phyloP scores from a whole-genome alignment of 1,140 invertebrate genomes.

The Nylanderia fulva region DNA sequence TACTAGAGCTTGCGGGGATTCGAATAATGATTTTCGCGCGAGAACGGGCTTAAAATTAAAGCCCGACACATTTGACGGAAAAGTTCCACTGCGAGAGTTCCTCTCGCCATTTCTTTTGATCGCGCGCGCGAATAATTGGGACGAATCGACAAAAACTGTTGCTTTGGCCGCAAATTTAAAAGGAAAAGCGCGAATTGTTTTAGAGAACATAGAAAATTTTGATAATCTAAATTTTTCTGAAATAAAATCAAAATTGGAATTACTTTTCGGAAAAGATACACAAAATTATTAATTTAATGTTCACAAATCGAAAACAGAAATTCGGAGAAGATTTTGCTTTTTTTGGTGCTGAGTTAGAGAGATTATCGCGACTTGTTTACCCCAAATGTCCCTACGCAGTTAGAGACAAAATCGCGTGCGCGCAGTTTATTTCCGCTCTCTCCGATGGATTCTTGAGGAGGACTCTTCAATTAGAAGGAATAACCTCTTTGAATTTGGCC shows the following conservation, averaged over 20 bases:
- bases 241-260: neutral
- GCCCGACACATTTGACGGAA: neutral
- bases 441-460: no score
- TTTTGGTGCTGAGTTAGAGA: neutral
- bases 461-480: no score
- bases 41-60: neutral
- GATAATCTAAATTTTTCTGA: neutral
- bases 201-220: neutral
- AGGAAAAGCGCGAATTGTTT: neutral
- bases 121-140: constrained; percentile 2
- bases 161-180: neutral
- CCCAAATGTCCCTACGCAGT: neutral
- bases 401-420: neutral
- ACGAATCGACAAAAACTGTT: neutral
- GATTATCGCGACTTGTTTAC: neutral
- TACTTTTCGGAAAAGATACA: neutral
- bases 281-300: neutral
- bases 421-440: no score
- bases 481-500: no score
- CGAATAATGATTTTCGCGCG: no score
- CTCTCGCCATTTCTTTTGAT: neutral
- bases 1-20: no score
- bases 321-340: no score
- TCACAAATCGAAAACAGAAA: neutral
- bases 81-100: neutral